phyloP scores from a whole-genome alignment of 2,888 invertebrate species.

The Pyrocoelia pectoralis region DNA sequence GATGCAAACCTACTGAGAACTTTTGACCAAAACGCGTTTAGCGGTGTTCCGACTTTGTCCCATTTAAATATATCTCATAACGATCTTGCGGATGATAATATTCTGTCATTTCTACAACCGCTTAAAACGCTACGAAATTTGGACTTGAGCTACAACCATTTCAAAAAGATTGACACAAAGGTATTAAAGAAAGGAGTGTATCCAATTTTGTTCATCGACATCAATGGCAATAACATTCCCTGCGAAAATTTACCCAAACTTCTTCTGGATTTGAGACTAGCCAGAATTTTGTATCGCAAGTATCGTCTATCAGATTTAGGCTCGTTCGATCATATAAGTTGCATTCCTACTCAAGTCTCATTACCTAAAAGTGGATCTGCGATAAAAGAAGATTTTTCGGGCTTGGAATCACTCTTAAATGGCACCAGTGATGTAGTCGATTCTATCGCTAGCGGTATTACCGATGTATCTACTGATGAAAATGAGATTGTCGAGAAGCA shows the following conservation, averaged over 20 bases:
- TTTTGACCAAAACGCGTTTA: neutral
- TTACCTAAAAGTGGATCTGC: neutral
- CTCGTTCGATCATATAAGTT: neutral
- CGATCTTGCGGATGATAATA: neutral
- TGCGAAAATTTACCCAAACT: neutral
- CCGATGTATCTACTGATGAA: neutral
- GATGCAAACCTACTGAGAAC: neutral
- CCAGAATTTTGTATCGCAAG: neutral
- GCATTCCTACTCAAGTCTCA: neutral
- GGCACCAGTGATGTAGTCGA: neutral
- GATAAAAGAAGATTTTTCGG: neutral
- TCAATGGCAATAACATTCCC: neutral
- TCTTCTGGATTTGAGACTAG: neutral
- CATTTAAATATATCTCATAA: slow-evolving; percentile 14
- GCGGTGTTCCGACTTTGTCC: neutral
- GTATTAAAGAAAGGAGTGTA: no score
- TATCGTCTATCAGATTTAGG: neutral
- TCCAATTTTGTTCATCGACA: no score
- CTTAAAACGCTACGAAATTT: neutral
- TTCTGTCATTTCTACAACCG: no score
- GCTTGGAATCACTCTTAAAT: neutral
- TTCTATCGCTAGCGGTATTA: neutral
- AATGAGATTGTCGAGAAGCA: neutral
- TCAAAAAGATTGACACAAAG: neutral
- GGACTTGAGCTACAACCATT: neutral